Percentiles rank a stretch among this genome's conserved stretches.
phyloP scores from a whole-genome alignment of 2,797 vertebrate genomes.

The Valencia hispanica region DNA sequence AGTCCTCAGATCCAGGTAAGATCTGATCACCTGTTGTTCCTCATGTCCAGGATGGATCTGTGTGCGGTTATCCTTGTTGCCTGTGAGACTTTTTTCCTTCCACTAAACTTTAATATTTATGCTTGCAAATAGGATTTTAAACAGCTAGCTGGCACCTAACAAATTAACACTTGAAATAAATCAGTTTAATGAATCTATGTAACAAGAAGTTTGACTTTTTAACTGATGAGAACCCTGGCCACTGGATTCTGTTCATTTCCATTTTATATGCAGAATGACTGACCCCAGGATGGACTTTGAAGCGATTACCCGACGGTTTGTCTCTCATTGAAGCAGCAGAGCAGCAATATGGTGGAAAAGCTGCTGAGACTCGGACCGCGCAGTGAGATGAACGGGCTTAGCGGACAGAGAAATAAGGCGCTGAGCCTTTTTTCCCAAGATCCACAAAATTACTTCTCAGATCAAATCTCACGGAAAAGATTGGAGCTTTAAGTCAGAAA shows the following conservation, averaged over 20 bases:
- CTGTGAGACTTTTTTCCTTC: neutral
- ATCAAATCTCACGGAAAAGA: conserved; percentile 30
- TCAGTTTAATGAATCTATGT: neutral
- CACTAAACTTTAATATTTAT: neutral
- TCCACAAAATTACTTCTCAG: conserved; percentile 31
- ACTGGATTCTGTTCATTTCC: neutral
- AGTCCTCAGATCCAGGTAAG: neutral
- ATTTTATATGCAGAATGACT: conserved; percentile 44
- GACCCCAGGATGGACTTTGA: conserved; percentile 67
- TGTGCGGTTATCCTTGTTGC: neutral
- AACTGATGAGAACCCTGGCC: too few relatives aligned
- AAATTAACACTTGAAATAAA: neutral
- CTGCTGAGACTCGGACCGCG: conserved; percentile 47
- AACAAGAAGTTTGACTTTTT: neutral
- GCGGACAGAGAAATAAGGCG: conserved; percentile 21
- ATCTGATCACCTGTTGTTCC: neutral
- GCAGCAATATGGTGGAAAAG: conserved; percentile 68
- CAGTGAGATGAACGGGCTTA: conserved; percentile 22
- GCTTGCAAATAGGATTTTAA: neutral
- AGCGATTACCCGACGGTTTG: conserved; percentile 47
- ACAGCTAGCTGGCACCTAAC: too few relatives aligned
- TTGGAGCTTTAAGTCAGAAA: conserved; percentile 17
- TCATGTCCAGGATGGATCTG: neutral
- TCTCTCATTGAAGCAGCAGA: conserved; percentile 12
- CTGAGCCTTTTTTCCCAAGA: conserved; percentile 27